Conservation (phyloP, 2,888 invertebrate species). For the Hybos culiciformis region DNA sequence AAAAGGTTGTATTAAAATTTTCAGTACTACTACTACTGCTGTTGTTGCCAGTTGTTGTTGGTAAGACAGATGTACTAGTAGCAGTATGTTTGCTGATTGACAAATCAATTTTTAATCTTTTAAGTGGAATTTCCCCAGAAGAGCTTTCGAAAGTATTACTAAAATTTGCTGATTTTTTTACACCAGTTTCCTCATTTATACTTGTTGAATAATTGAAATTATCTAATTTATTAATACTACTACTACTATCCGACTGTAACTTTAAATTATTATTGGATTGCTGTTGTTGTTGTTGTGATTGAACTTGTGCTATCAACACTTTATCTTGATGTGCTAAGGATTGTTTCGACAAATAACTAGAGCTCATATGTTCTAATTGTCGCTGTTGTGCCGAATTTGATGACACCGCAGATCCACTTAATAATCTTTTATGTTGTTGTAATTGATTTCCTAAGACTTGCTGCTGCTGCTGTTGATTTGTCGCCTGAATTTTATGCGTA, state of each 20-base stretch:
- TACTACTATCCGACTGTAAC: neutral
- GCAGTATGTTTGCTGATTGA: no score
- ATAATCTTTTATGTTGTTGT: constrained; percentile 12
- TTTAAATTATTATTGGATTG: neutral
- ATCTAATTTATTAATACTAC: neutral
- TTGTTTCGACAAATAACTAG: no score
- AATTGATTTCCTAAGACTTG: constrained; percentile 9
- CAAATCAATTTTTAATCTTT: no score
- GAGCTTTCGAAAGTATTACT: neutral
- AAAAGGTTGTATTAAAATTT: no score
- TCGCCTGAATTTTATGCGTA: constrained; percentile 19
- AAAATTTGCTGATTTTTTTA: neutral
- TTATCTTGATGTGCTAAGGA: no score
- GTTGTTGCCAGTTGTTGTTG: constrained; percentile 11
- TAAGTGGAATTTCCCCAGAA: no score
- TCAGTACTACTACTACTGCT: neutral
- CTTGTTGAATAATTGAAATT: no score
- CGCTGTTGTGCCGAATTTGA: constrained; percentile 17
- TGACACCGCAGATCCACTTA: constrained; percentile 22
- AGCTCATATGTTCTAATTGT: constrained; percentile 18
- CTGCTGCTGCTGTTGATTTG: constrained; percentile 13
- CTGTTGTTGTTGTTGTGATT: neutral
- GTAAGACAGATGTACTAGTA: no score
- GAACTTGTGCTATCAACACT: neutral
- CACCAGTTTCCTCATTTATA: no score